Conservation (phyloP, 1,140 invertebrate genomes). For the Plectrocnemia conspersa region DNA sequence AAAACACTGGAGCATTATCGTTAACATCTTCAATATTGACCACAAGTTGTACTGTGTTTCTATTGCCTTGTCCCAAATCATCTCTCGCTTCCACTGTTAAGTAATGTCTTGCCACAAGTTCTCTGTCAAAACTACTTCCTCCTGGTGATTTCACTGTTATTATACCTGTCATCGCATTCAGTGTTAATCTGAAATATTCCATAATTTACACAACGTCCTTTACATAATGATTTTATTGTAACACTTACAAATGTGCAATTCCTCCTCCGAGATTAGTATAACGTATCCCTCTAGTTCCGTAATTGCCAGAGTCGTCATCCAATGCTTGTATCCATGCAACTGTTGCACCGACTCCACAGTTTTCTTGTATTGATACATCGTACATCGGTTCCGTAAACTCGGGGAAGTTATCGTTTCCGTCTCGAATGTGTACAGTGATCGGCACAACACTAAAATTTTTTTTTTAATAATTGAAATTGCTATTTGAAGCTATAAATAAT, state of each 20-base stretch:
- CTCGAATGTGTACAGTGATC: conserved; percentile 78
- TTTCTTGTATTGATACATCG: conserved; percentile 75
- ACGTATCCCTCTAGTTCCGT: conserved; percentile 79
- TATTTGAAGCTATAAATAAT: conserved; percentile 2
- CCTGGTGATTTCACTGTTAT: conserved; percentile 75
- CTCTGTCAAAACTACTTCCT: conserved; percentile 76
- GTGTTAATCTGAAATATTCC: conserved; percentile 60
- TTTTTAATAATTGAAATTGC: background rate
- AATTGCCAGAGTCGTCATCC: conserved; percentile 80
- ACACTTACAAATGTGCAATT: conserved; percentile 81
- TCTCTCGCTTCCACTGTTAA: conserved; percentile 89
- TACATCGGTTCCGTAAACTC: conserved; percentile 77
- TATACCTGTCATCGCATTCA: conserved; percentile 76
- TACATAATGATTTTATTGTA: conserved; percentile 7
- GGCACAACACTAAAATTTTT: conserved; percentile 64
- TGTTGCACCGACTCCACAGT: conserved; percentile 74
- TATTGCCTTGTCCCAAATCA: conserved; percentile 77
- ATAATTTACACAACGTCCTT: background rate
- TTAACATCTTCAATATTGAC: conserved; percentile 85
- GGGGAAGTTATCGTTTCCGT: conserved; percentile 93
- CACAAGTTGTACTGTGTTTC: conserved; percentile 81
- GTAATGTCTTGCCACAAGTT: conserved; percentile 80
- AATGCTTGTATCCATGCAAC: conserved; percentile 77
- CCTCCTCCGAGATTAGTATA: conserved; percentile 74
- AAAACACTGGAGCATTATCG: conserved; percentile 79